Conservation (phyloP, 2,113 vertebrate genomes). For the Xiphophorus couchianus region DNA sequence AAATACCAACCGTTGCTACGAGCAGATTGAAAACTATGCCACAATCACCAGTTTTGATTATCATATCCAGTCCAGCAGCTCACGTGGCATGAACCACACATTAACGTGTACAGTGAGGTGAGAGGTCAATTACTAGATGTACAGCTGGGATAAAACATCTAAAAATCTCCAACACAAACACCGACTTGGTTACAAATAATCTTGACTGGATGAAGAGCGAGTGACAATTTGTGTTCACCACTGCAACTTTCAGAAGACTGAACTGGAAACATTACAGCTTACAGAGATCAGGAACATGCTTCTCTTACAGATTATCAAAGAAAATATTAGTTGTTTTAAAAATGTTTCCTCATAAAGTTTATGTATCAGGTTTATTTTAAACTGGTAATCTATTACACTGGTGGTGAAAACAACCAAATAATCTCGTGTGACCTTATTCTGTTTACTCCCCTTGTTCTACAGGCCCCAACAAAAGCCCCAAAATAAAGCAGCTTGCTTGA, state of each 20-base stretch:
- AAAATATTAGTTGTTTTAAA: neutral
- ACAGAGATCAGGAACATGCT: neutral
- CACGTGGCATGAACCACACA: neutral
- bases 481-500: too few relatives aligned
- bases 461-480: too few relatives aligned
- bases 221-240: too few relatives aligned
- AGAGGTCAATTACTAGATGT: neutral
- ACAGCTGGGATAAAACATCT: neutral
- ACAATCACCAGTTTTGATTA: neutral
- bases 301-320: neutral
- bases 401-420: neutral
- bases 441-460: too few relatives aligned
- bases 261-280: neutral
- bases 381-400: neutral
- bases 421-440: too few relatives aligned
- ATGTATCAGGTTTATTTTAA: neutral
- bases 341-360: neutral
- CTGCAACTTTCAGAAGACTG: too few relatives aligned
- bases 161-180: too few relatives aligned
- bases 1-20: too few relatives aligned
- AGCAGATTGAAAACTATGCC: neutral
- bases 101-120: neutral
- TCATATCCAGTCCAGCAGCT: neutral
- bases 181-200: too few relatives aligned
- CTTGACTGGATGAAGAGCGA: too few relatives aligned